Base-by-base conservation (phyloP, 1,140 invertebrate species). In the Bombus waltoni region DNA sequence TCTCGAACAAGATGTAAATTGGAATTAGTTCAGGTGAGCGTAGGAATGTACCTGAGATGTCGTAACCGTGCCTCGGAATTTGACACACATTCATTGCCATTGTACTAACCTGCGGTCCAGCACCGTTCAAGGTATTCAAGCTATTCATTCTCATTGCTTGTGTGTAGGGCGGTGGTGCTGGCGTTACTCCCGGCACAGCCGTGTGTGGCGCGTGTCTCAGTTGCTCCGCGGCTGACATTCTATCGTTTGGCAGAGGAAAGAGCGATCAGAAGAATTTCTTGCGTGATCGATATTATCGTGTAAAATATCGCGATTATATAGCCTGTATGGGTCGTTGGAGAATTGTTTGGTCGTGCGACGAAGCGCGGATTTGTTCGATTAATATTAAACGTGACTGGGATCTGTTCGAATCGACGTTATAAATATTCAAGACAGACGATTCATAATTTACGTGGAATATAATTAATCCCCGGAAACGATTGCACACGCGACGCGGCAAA, bases 171-270 rank as follows among this genome's bases (percentile, higher is more conserved):
- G 97, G 97, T 65, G 97, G 97, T 73, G 97, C 97, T 35, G 97
- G 97, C 57, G 97, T 98, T 3, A 97, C 97, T 62, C 97, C 97
- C 6, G 97, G 97, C 94, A 97, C 97, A 6, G 97, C 97, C 40
- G 97, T 97, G 91, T 97, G 97, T 13, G 96, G 96, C 66, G 96
- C 96, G 90, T 95, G 94, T 92, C 94, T 94, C 81, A 95, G 92
- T 89, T 95, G 94, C 81, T 95, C 94, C 47, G 94, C 95, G 79
- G 94, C 95, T 92, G 95, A 96, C 91, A 96, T 96, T 95, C 94
- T 95, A 72, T 89, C 87, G 78, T 88, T 89, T 35, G 75, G 57
- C 73, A 75, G 82, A 86, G 77, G 87, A 92, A 81, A 53, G 57
- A 81, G 44, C 71, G 38, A 59, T 85, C 78, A 85, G 78, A 68